Conservation (phyloP, 2,113 vertebrate genomes). For the Hypanus sabinus region DNA sequence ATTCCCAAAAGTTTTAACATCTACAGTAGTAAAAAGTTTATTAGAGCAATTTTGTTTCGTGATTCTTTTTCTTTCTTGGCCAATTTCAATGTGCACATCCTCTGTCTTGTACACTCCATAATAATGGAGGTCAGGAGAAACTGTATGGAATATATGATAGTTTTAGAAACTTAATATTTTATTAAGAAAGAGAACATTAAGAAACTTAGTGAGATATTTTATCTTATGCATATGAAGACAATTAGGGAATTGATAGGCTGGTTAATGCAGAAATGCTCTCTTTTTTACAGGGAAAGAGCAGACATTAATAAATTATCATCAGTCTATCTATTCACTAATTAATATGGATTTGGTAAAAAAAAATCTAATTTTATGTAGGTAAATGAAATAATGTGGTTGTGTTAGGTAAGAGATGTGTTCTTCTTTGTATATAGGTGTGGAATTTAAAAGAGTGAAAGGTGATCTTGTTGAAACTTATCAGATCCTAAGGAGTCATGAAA, state of each 20-base stretch:
- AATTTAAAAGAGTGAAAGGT: not conserved
- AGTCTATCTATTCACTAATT: not conserved
- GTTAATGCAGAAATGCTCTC: too few species aligned
- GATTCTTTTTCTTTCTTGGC: not conserved
- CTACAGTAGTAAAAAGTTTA: not conserved
- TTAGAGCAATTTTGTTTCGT: not conserved
- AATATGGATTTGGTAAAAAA: not conserved
- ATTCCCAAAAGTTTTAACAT: not conserved
- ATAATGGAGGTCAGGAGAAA: not conserved
- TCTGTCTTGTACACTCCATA: not conserved
- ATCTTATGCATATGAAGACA: too few species aligned
- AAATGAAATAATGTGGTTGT: not conserved
- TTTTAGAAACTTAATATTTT: not conserved
- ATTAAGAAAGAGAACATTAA: not conserved
- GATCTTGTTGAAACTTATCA: too few species aligned
- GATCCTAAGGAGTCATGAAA: too few species aligned
- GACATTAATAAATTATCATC: not conserved
- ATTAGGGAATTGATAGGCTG: too few species aligned
- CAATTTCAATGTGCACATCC: not conserved
- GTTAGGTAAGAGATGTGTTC: not conserved
- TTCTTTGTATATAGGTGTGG: not conserved
- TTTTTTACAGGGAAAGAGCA: not conserved
- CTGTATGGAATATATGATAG: not conserved
- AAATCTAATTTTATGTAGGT: not conserved
- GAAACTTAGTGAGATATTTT: not conserved